Evolutionary conservation across 1,140 invertebrate genomes (phyloP), one percentile per base, ranked within the genome.

Genomic region (Neoseiulus cucumeris): DNA sequence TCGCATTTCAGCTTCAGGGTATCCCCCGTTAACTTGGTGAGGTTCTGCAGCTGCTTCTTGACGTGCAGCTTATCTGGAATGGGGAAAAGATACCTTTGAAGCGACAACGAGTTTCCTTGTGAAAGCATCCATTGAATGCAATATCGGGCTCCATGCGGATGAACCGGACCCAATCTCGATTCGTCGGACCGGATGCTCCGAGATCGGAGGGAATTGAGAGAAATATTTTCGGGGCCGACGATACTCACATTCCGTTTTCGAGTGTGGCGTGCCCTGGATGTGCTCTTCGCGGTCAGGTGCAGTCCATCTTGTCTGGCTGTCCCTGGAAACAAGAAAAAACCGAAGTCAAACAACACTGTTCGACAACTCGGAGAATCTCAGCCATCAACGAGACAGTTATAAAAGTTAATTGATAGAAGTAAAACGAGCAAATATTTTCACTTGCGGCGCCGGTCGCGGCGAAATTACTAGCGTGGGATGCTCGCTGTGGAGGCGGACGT

Each of bases 241-340:
- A n/a, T n/a, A 47, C 51, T 17, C 22, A 59, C 51, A 59, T 25
- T 59, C 51, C 17, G 33, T 59, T 59, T 59, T 59, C 51, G 51
- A 59, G 22, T 59, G 51, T 2, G 51, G 51, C 22, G 17, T 25
- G 51, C 51, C 22, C 51, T 59, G 51, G 1, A 59, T 59, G 33
- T 59, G 51, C 22, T 59, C 51, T 0, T 59, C 51, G 12, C 51
- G 51, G 22, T 59, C 51, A 2, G 51, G 33, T 59, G 51, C 25
- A n/a, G 51, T 59, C 51, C 51, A 59, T 9, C 22, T 47, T 17
- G 45, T 14, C 17, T 47, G 45, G 17, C 25, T 28, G 18, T 47
- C 45, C 18, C 18, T 47, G 45, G 45, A 47, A 20, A 14, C 5
- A 47, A 6, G 45, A 20, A 47, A 4, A 47, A 47, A 22, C 18